Evolutionary conservation across 2,888 invertebrate species (phyloP), one percentile per base, ranked within the genome.

Genomic region (Platypus cylindrus): DNA sequence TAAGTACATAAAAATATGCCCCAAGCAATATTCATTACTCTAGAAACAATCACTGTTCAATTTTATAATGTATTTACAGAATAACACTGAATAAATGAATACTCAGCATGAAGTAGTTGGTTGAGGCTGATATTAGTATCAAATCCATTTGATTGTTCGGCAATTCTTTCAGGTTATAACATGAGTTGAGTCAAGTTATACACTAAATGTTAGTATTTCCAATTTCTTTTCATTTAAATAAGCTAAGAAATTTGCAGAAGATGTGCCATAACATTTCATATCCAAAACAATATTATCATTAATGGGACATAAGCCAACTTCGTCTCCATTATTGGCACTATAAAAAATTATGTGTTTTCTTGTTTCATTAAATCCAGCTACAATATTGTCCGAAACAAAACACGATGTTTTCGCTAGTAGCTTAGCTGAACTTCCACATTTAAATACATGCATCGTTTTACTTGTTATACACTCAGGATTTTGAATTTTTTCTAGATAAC

Each of bases 281-380:
- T 85, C 84, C 16, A 80, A 55, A 7, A 83, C 70, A 0, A 75
- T 67, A 18, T 38, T 37, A 43, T 78, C 77, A 1, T 70, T 66
- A 0, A 76, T 71, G 0, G 75, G 71, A 32, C 82, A 50, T 0
- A 68, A 68, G 24, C 46, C 45, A 13, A 43, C 63, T 57, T 59
- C 70, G 52, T 57, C 68, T 12, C 70, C 68, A 1, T 64, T 66
- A 24, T 63, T 59, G 29, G 69, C 58, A 36, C 77, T 79, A 66
- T 81, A 80, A 1, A 83, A 58, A 30, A 70, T 66, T 16, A 83
- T 57, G 8, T 69, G 60, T 3, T 71, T 71, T n/a, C 68, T 72
- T 32, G 76, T 73, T 57, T 86, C 86, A 38, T 84, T 75, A 49
- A 83, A 77, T 1, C 80, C 80, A 1, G 80, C 78, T 0, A 83